Evolutionary conservation across 2,888 invertebrate species (phyloP).

Genomic region (Dyspetes luteomarginatus): DNA sequence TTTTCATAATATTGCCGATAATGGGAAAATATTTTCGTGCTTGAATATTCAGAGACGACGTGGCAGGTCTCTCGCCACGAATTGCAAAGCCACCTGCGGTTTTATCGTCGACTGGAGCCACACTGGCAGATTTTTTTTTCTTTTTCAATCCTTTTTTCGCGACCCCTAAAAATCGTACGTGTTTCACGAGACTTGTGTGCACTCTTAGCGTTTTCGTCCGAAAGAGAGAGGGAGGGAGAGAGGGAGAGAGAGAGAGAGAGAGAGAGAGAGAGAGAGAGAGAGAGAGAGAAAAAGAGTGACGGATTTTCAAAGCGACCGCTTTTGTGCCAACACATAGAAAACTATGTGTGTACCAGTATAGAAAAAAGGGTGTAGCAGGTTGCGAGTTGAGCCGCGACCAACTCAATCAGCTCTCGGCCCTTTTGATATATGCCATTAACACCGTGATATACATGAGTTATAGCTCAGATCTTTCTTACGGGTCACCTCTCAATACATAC

Average conservation of each 20-base stretch:
- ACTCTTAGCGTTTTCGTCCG: not conserved
- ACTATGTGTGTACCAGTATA: not conserved
- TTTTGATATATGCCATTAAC: constrained; percentile 65
- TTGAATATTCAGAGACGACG: constrained; percentile 21
- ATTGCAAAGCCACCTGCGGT: constrained; percentile 50
- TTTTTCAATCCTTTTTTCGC: constrained; percentile 8
- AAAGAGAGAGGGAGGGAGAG: constrained; percentile 1
- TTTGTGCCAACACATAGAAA: constrained; percentile 12
- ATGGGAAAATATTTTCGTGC: not conserved
- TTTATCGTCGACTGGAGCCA: constrained; percentile 48
- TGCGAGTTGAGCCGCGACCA: constrained; percentile 58
- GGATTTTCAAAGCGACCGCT: constrained; percentile 54
- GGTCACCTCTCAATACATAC: no score
- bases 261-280: not conserved
- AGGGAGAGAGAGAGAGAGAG: constrained; percentile 13
- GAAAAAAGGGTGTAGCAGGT: constrained; percentile 43
- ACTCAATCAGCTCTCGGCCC: constrained; percentile 60
- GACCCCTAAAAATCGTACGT: constrained; percentile 29
- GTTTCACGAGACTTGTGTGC: constrained; percentile 13
- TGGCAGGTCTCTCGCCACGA: constrained; percentile 49
- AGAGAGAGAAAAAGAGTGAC: constrained; percentile 3
- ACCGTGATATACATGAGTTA: constrained; percentile 66
- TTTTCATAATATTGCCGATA: not conserved
- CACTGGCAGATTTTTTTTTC: constrained; percentile 8
- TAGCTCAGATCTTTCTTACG: constrained; percentile 35